Evolutionary conservation across 2,113 vertebrate genomes (phyloP).

Genomic region (Athene noctua): DNA sequence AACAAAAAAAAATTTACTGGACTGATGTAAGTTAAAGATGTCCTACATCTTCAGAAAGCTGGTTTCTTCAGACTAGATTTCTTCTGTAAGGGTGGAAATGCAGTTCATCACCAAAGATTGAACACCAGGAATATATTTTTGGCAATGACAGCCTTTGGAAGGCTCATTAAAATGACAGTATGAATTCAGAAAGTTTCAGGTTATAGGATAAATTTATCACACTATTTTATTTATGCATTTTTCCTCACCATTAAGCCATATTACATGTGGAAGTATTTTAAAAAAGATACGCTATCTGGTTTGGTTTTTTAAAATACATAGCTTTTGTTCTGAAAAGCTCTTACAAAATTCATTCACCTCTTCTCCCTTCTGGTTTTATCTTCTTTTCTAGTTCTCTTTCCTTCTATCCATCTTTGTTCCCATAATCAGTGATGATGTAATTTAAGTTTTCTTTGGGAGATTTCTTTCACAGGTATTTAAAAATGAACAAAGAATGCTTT

Average conservation of each 20-base stretch:
- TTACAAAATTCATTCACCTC: neutral
- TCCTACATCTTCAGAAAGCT: neutral
- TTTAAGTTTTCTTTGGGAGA: neutral
- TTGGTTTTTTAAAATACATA: fast-evolving
- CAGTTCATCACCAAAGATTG: neutral
- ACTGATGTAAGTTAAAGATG: neutral
- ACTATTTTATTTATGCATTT: neutral
- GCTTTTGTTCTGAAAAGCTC: neutral
- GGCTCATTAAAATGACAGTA: neutral
- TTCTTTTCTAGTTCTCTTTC: neutral
- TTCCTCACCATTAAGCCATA: neutral
- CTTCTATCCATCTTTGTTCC: neutral
- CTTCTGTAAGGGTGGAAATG: neutral
- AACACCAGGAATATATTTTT: neutral
- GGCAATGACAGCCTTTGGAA: neutral
- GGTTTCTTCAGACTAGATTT: neutral
- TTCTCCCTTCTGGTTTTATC: neutral
- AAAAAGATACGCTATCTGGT: neutral
- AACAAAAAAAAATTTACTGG: neutral
- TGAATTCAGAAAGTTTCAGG: neutral
- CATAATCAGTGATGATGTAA: neutral
- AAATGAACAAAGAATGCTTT: neutral
- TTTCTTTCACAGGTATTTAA: neutral
- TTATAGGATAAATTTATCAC: neutral
- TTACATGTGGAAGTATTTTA: neutral